A percentile compares a stretch with the other conserved stretches of the same genome.
Conservation (phyloP, 2,113 vertebrate species). For the Oplegnathus fasciatus region DNA sequence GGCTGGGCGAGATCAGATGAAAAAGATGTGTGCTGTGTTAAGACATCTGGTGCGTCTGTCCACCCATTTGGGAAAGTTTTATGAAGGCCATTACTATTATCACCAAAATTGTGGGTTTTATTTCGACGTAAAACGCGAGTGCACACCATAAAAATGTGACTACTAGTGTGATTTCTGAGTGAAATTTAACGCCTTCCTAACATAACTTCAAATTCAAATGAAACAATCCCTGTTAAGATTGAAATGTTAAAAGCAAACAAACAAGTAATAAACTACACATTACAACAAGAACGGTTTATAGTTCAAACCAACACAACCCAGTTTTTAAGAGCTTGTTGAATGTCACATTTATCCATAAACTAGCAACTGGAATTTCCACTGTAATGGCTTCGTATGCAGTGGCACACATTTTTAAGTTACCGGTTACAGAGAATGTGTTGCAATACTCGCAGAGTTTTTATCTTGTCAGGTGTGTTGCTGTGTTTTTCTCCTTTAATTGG, state of each 20-base stretch:
- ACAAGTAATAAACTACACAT: constrained; percentile 13
- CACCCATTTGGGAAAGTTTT: constrained; percentile 11
- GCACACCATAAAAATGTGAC: constrained; percentile 5
- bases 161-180: background rate
- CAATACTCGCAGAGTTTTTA: constrained; percentile 20
- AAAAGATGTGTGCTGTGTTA: background rate
- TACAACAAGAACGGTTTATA: constrained; percentile 2
- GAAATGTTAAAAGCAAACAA: constrained; percentile 29
- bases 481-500: constrained; percentile 48
- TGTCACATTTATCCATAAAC: constrained; percentile 21
- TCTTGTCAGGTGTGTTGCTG: constrained; percentile 44
- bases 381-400: background rate
- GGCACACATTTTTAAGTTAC: constrained; percentile 10
- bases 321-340: constrained; percentile 37
- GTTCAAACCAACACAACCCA: constrained; percentile 4
- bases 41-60: constrained; percentile 20
- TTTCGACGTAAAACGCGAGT: background rate
- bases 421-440: background rate
- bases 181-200: background rate
- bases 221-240: background rate
- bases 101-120: background rate
- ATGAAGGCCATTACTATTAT: background rate
- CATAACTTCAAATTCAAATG: constrained; percentile 11
- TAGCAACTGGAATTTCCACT: constrained; percentile 1
- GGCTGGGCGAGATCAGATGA: background rate